Base-by-base conservation (phyloP, 2,113 vertebrate species). In the Epinephelus moara region DNA sequence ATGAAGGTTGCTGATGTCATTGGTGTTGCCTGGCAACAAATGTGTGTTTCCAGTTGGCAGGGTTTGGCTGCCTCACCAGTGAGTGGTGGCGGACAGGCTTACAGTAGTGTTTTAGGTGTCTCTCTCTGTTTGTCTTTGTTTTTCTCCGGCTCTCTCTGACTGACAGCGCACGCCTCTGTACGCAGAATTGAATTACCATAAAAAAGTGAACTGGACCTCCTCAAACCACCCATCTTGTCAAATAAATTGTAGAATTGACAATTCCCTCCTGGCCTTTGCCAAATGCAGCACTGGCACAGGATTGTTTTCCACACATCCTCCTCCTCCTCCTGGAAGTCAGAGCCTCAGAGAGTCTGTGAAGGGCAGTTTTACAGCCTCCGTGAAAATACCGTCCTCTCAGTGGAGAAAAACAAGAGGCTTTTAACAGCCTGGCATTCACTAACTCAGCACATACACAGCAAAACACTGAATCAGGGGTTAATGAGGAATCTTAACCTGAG, bases 1-100 rank as follows among this genome's bases (percentile, higher is more conserved):
- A 92, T 91, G 91, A 87, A 93, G 81, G 90, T 92, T 95, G 92
- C 94, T 95, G 93, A 96, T 95, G 92, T 96, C 93, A 90, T 94
- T 78, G 33, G 82, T 91, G 95, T 96, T 94, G 93, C 96, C 67
- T 93, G 93, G 95, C 89, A 97, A 96, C 94, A 80, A 73, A 66
- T 82, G 74, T 87, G 80, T 93, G 91, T 95, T 95, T 94, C 81
- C 94, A 93, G 86, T 90, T 92, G 71, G 85, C 77, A 93, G 91
- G 80, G 69, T 92, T 88, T 88, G 86, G 83, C 90, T 94, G 86
- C 85, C 57, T 84, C 81, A 40, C 77, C 77, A 71, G 87, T 49
- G 81, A 85, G 69, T 42, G 62, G 61, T 56, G 70, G 59, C 47
- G 73, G 74, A 57, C 37, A 42, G 77, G 60, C 70, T 61, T 57